Percentiles rank a stretch among this genome's conserved stretches.
Conservation (phyloP, 2,888 invertebrate species). For the Agrilus biguttatus region DNA sequence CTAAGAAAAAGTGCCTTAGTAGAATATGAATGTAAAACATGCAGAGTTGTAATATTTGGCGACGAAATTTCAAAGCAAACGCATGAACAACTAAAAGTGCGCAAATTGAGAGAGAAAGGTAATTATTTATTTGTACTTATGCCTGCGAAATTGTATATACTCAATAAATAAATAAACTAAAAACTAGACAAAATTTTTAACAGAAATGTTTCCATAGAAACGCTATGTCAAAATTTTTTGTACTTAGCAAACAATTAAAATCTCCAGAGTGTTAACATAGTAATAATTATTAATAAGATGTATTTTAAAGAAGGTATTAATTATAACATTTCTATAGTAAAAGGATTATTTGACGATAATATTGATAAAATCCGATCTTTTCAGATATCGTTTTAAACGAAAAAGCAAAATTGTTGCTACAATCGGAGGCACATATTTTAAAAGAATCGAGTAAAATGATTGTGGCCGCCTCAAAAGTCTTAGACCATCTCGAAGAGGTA, state of each 20-base stretch:
- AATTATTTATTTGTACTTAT: not conserved
- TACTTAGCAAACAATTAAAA: too few relatives aligned
- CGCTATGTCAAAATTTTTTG: too few relatives aligned
- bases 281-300: too few relatives aligned
- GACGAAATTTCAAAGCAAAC: slow-evolving; percentile 20
- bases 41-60: slow-evolving; percentile 21
- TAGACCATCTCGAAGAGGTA: slow-evolving; percentile 13
- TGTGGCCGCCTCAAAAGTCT: slow-evolving; percentile 17
- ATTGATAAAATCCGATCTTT: not conserved
- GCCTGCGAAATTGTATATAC: too few relatives aligned
- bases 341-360: too few relatives aligned
- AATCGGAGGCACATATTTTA: slow-evolving; percentile 12
- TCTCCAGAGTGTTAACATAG: too few relatives aligned
- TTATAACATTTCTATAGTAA: too few relatives aligned
- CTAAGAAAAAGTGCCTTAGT: slow-evolving; percentile 13
- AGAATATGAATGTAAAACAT: slow-evolving; percentile 25
- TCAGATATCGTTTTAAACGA: slow-evolving; percentile 15
- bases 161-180: too few relatives aligned
- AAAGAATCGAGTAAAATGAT: slow-evolving; percentile 11
- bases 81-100: slow-evolving; percentile 9
- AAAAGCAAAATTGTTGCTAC: slow-evolving; percentile 15
- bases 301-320: too few relatives aligned
- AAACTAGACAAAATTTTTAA: slow-evolving; percentile 5
- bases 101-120: slow-evolving; percentile 6
- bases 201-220: too few relatives aligned